phyloP scores from a whole-genome alignment of 2,888 invertebrate species.

The Villa cingulata region DNA sequence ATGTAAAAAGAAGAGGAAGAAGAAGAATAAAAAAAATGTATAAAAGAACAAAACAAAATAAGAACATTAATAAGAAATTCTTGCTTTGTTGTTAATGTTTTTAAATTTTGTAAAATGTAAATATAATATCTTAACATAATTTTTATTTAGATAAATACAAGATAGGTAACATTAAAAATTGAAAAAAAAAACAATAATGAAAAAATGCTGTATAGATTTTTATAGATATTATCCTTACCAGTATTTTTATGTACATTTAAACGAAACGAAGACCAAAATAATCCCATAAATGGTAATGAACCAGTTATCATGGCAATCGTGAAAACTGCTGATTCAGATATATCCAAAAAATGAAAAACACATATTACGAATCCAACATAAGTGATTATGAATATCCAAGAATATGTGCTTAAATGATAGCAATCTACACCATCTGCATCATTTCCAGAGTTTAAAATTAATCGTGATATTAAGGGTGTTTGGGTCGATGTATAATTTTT shows the following conservation, averaged over 20 bases:
- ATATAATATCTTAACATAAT: no score
- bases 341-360: constrained; percentile 39
- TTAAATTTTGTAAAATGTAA: no score
- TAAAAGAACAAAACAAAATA: no score
- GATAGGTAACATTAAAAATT: no score
- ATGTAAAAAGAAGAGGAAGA: background rate
- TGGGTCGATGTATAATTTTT: constrained; percentile 17
- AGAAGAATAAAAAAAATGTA: background rate
- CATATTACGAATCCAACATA: constrained; percentile 39
- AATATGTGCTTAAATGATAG: constrained; percentile 25
- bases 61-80: no score
- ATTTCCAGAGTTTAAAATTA: constrained; percentile 15
- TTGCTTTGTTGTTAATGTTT: no score
- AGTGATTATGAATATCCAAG: constrained; percentile 39
- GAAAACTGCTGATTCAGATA: constrained; percentile 44
- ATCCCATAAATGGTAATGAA: constrained; percentile 41
- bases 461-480: constrained; percentile 17
- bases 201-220: no score
- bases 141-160: no score
- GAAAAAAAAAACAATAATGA: no score
- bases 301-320: constrained; percentile 41
- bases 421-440: constrained; percentile 17
- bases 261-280: constrained; percentile 46
- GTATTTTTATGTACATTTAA: constrained; percentile 34
- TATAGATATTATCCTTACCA: no score